Evolutionary conservation across 37 sponge, comb jelly and placozoan species (phyloP), one percentile per base, ranked within the genome.

Genomic region (Eunapius fragilis): DNA sequence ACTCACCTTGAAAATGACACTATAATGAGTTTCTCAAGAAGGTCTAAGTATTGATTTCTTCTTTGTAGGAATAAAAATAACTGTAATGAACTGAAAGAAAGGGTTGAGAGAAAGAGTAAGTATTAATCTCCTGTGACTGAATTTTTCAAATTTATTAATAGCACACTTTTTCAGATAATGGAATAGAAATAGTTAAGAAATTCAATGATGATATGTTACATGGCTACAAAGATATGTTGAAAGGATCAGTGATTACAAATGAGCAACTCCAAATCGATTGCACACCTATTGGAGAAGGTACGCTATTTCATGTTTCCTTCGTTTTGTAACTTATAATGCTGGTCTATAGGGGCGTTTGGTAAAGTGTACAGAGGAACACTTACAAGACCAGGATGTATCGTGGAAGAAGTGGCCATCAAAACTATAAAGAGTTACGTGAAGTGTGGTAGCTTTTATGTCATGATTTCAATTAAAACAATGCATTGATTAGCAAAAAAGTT

Each of bases 391-490:
- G 23, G 26, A 34, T 70, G 33, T 37, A 68, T 1, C 0, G 3
- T 34, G 47, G 69, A 72, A 73, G 58, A 73, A 19, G 49, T 83
- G 24, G 83, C 83, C 48, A 83, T 83, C 83, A 83, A 83, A 33
- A 83, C 83, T 10, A 73, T 83, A 25, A 83, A 83, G 72, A 83
- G 83, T 83, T 58, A 58, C 6, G 58, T 58, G 58, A 2, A 2
- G 14, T n/a, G n/a, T 58, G 22, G 22, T 11, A 58, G 0, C 14
- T 17, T 19, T 11, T 19, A 58, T 58, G 14, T 58, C 7, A 58
- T 19, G 22, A 11, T 58, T 58, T 3, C 41, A 3, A 41, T 6
- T 6, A 41, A 41, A 41, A 9, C 41, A 3, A 41, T 9, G 6
- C 6, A 6, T 41, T 41, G 41, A n/a, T n/a, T n/a, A n/a, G n/a